Evolutionary conservation across 2,113 vertebrate species (phyloP).

Genomic region (Eira barbara): DNA sequence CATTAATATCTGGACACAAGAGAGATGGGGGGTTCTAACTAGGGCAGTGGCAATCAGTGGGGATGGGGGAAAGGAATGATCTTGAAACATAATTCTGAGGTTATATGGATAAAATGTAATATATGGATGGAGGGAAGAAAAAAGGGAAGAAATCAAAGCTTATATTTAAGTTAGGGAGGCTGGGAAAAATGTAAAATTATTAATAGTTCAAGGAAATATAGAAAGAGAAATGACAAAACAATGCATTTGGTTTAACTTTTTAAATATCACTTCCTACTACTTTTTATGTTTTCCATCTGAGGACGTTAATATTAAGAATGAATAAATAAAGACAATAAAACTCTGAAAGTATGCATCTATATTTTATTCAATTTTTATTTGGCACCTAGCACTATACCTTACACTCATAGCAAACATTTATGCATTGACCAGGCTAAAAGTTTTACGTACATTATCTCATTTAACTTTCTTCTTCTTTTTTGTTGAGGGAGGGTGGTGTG

Average conservation of each 20-base stretch:
- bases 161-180: background rate
- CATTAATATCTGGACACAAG: background rate
- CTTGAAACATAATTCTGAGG: background rate
- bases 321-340: constrained; percentile 1
- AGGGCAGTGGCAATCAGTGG: background rate
- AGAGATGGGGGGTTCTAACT: background rate
- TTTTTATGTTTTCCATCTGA: background rate
- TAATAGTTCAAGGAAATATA: background rate
- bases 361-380: constrained; percentile 23
- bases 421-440: background rate
- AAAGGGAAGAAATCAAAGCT: background rate
- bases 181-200: background rate
- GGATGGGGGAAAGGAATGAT: background rate
- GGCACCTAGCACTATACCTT: background rate
- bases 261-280: background rate
- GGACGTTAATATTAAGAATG: background rate
- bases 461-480: background rate
- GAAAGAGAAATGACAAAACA: background rate
- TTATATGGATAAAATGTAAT: background rate
- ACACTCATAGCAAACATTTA: constrained; percentile 8
- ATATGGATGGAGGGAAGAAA: background rate
- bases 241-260: background rate
- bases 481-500: too few relatives aligned
- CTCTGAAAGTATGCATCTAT: background rate
- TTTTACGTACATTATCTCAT: background rate